Percentiles rank a stretch among this genome's conserved stretches.
Conservation (phyloP, 1,140 invertebrate species). For the Caenorhabditis tropicalis region DNA sequence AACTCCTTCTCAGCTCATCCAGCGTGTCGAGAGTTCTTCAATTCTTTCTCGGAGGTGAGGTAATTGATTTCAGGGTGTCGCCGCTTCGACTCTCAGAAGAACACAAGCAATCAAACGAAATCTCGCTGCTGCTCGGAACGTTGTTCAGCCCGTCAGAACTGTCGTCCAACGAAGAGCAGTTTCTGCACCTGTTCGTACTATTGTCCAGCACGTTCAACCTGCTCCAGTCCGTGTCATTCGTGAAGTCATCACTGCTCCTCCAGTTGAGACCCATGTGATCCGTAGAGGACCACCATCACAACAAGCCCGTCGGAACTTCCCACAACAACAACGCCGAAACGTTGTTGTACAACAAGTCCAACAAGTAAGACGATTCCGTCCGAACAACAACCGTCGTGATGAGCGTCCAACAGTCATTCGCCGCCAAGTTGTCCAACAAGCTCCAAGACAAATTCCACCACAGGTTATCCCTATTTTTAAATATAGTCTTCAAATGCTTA, state of each 20-base stretch:
- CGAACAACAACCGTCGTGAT: not conserved
- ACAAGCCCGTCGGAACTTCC: not conserved
- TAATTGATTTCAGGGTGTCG: constrained; percentile 32
- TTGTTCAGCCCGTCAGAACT: not conserved
- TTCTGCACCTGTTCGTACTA: not conserved
- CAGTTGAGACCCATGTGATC: not conserved
- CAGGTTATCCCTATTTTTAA: not conserved
- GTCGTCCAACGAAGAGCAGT: not conserved
- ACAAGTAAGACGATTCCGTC: not conserved
- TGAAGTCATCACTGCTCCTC: constrained; percentile 10
- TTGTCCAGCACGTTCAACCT: not conserved
- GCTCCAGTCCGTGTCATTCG: constrained; percentile 2
- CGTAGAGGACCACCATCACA: not conserved
- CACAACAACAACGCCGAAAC: not conserved
- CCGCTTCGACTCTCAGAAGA: constrained; percentile 28
- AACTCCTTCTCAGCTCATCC: constrained; percentile 4
- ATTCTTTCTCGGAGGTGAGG: constrained; percentile 28
- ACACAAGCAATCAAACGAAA: not conserved
- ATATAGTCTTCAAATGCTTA: not conserved
- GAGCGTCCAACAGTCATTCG: not conserved
- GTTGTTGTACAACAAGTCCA: not conserved
- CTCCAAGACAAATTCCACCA: not conserved
- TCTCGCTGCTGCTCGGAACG: not conserved
- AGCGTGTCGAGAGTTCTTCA: constrained; percentile 31
- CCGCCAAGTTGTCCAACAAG: not conserved